A percentile compares a stretch with the other conserved stretches of the same genome.
Conservation (phyloP, 1,140 invertebrate species). For the Ceratina japonica region DNA sequence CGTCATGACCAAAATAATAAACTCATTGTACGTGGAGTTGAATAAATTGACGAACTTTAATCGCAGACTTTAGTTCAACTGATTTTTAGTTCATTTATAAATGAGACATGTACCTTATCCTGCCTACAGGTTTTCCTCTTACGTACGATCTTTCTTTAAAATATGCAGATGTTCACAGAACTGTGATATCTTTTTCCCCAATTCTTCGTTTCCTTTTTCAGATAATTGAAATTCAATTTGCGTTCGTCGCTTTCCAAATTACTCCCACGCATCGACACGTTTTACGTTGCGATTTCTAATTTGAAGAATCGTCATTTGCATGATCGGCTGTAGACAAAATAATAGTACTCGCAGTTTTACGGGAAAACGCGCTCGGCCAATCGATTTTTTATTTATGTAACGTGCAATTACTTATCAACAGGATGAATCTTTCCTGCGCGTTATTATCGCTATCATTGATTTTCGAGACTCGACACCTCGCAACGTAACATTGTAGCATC, state of each 20-base stretch:
- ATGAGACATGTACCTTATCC: background rate
- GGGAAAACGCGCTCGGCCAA: background rate
- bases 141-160: background rate
- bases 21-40: background rate
- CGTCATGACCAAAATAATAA: background rate
- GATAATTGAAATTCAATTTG: background rate
- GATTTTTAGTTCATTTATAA: background rate
- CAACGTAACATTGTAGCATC: background rate
- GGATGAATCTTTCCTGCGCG: background rate
- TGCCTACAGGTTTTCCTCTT: background rate
- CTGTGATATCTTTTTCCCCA: background rate
- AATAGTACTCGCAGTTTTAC: background rate
- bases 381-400: constrained; percentile 18
- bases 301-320: background rate
- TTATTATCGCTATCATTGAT: background rate
- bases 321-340: background rate
- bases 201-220: background rate
- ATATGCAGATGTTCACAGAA: background rate
- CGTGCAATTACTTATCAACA: background rate
- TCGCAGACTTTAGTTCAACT: background rate
- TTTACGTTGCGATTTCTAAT: background rate
- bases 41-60: constrained; percentile 4
- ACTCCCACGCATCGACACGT: background rate
- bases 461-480: background rate
- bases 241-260: background rate